Conservation (phyloP, 2,113 vertebrate genomes). For the Collichthys lucidus region DNA sequence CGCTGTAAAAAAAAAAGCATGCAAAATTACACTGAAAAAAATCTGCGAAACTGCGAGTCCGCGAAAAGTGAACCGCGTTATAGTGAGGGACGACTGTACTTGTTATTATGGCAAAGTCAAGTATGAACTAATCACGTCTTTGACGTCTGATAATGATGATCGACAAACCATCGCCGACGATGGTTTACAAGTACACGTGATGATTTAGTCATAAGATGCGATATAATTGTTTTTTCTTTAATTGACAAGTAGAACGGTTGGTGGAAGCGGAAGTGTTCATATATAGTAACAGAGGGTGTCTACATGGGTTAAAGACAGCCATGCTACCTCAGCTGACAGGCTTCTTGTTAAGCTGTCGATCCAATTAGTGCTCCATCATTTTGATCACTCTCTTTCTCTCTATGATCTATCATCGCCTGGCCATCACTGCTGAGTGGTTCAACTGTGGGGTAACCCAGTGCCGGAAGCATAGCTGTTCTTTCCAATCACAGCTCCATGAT, state of each 20-base stretch:
- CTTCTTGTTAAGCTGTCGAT: constrained; percentile 32
- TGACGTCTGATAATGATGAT: not conserved
- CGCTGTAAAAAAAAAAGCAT: no score
- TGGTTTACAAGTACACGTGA: not conserved
- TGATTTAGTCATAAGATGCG: not conserved
- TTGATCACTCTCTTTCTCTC: not conserved
- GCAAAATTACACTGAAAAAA: no score
- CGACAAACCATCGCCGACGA: not conserved
- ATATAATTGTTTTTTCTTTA: no score
- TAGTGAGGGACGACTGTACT: no score
- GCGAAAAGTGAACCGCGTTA: no score
- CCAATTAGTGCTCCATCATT: constrained; percentile 34
- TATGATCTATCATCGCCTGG: constrained; percentile 20
- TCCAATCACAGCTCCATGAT: constrained; percentile 5
- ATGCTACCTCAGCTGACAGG: constrained; percentile 1
- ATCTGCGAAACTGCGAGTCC: no score
- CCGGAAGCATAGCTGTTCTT: not conserved
- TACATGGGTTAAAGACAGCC: no score
- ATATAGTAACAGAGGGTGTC: no score
- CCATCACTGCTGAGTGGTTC: constrained; percentile 8
- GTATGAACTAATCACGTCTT: not conserved
- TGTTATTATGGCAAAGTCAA: no score
- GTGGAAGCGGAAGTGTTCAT: no score
- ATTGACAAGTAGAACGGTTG: no score
- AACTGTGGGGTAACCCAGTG: constrained; percentile 14